Percentiles rank a stretch among this genome's conserved stretches.
Conservation (phyloP, 2,113 vertebrate genomes). For the Stercorarius parasiticus region DNA sequence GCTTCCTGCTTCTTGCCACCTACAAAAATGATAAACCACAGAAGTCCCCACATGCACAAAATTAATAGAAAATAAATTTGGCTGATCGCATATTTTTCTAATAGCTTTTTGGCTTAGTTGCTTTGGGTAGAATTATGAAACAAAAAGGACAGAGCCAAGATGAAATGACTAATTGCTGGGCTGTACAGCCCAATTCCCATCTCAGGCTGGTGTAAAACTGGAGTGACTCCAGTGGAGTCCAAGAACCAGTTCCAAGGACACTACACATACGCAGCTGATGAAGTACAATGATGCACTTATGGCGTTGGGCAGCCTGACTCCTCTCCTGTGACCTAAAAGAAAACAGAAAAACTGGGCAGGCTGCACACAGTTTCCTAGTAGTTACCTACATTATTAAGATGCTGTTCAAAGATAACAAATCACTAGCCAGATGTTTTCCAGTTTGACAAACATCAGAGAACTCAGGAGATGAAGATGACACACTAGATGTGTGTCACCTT, state of each 20-base stretch:
- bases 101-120: neutral
- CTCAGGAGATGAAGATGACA: neutral
- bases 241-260: neutral
- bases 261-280: neutral
- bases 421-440: neutral
- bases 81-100: neutral
- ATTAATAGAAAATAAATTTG: neutral
- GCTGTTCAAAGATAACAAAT: neutral
- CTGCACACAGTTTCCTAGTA: neutral
- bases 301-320: neutral
- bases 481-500: no score
- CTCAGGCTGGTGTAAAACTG: neutral
- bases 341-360: neutral
- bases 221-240: neutral
- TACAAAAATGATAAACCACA: neutral
- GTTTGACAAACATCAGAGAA: neutral
- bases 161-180: neutral
- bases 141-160: neutral
- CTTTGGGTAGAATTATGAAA: neutral
- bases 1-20: neutral
- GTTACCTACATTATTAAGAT: neutral
- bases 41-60: neutral
- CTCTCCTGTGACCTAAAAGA: neutral
- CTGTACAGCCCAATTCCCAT: neutral
- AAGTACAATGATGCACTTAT: neutral